A percentile compares a stretch with the other conserved stretches of the same genome.
Conservation (phyloP, 2,797 vertebrate species). For the Salarias fasciatus region DNA sequence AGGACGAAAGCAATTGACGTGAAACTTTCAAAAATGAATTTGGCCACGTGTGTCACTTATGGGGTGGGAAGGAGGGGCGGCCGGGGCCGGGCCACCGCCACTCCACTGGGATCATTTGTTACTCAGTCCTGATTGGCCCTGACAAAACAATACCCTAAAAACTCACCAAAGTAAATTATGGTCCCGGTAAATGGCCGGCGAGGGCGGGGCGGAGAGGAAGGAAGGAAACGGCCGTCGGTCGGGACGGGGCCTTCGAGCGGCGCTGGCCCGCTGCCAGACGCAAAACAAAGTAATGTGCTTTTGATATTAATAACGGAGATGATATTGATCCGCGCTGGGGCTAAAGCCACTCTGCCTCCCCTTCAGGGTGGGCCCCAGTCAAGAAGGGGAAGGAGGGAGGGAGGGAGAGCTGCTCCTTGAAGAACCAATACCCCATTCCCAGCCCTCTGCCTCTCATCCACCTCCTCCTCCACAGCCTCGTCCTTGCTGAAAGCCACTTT, state of each 20-base stretch:
- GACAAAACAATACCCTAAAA: conserved; percentile 99
- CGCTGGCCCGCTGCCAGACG: conserved; percentile 89
- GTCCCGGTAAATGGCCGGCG: conserved; percentile 91
- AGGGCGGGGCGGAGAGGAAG: conserved; percentile 77
- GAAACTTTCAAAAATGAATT: conserved; percentile 98
- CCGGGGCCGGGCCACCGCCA: conserved; percentile 80
- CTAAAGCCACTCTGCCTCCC: conserved; percentile 77
- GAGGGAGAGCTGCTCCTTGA: conserved; percentile 82
- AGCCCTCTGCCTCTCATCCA: conserved; percentile 73
- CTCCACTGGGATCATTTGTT: conserved; percentile 95
- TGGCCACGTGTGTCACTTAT: conserved; percentile 88
- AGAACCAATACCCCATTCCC: conserved; percentile 85
- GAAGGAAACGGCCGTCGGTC: conserved; percentile 74
- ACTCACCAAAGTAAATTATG: conserved; percentile 99
- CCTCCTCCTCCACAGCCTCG: conserved; percentile 67
- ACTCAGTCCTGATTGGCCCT: conserved; percentile 98
- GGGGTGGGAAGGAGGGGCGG: conserved; percentile 72
- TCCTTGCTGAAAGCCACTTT: conserved; percentile 93
- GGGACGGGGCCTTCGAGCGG: conserved; percentile 67
- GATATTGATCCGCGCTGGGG: conserved; percentile 92
- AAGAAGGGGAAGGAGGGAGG: conserved; percentile 43
- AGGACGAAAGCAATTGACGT: conserved; percentile 95
- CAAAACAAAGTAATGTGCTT: conserved; percentile 99
- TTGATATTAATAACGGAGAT: conserved; percentile 99
- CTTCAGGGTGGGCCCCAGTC: conserved; percentile 64